Base-by-base conservation (phyloP, 2,888 invertebrate genomes). In the Pteria penguin region DNA sequence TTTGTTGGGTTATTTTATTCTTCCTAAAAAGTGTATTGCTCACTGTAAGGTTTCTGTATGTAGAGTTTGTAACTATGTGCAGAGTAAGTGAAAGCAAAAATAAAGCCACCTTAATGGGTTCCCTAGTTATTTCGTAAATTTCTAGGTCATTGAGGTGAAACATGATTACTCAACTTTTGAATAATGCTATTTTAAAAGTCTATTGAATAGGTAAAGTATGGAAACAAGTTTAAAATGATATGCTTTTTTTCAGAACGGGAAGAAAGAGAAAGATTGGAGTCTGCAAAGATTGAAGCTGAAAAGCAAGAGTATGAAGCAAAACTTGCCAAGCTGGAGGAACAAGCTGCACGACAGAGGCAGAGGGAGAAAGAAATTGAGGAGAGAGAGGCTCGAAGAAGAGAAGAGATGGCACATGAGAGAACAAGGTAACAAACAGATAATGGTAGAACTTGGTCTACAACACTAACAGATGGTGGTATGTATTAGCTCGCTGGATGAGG, bases 341-440 rank as follows among this genome's bases (percentile, higher is more conserved):
- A 89, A 33, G 88, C 89, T 14, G 88, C 82, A 18, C 91, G 88
- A 76, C 90, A 91, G 81, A 73, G 85, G 26, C 85, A 87, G 72
- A 83, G 86, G n/a, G 91, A 91, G 66, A 67, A 74, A 36, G 91
- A 92, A 73, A 89, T 91, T 24, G 91, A 91, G 71, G 88, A 88
- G 69, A 77, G 86, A 31, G 86, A 88, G 68, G 79, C 79, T 3
- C 83, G 83, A 70, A 79, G 77, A 29, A 67, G 79, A 33, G 86
- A 87, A 61, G 87, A 87, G 24, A 72, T 54, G 22, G 33, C n/a
- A 29, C n/a, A 33, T 33, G 27, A 63, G 57, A 32, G 79, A 71
- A 32, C 11, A 54, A 32, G 76, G 69, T 1, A n/a, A n/a, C n/a
- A n/a, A n/a, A n/a, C n/a, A n/a, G n/a, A n/a, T n/a, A n/a, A n/a